Evolutionary conservation across 2,797 vertebrate species (phyloP), one percentile per base, ranked within the genome.

Genomic region (Chloroceryle inda): DNA sequence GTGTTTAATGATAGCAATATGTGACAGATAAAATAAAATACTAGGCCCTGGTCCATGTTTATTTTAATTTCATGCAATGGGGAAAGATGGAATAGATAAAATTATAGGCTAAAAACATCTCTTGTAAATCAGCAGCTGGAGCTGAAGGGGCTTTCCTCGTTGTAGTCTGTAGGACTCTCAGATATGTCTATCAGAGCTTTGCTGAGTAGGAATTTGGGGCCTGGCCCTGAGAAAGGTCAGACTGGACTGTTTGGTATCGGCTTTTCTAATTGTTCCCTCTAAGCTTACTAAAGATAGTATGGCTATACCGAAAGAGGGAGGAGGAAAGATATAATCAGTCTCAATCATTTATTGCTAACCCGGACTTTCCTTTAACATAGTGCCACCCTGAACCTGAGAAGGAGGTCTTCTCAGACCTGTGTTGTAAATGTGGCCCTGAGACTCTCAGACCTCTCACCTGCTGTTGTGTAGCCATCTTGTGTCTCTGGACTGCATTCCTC

Each of bases 1-100:
- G 75, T 97, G 95, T 97, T 97, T 97, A 97, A 97, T 98, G 98
- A 98, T 97, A 98, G 96, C 95, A 95, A 86, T 92, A 95, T 97
- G 97, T 97, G 97, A 96, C 94, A 97, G 97, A 98, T 96, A 96
- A 96, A 97, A 96, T 96, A 94, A 96, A 97, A 97, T 97, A 94
- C 95, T 97, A 85, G 38, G 97, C 96, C 96, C 92, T 89, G 42
- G 92, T 97, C 95, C 88, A 91, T 96, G 97, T 97, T 97, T 97
- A 96, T 97, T 98, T 98, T 96, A 83, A 94, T 98, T 97, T 97
- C 89, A 96, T 96, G 94, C 77, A 94, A 88, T 94, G 88, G 68
- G 72, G 77, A 90, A 84, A 94, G 94, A 96, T 93, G 92, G 96
- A 86, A 75, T 91, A 92, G 85, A 96, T 94, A 95, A 97, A 96